These are phyloP conservation scores for Mus spicilegus DNA, from an alignment of 2,113 vertebrate species.

Conservation along the genomic window DNA sequence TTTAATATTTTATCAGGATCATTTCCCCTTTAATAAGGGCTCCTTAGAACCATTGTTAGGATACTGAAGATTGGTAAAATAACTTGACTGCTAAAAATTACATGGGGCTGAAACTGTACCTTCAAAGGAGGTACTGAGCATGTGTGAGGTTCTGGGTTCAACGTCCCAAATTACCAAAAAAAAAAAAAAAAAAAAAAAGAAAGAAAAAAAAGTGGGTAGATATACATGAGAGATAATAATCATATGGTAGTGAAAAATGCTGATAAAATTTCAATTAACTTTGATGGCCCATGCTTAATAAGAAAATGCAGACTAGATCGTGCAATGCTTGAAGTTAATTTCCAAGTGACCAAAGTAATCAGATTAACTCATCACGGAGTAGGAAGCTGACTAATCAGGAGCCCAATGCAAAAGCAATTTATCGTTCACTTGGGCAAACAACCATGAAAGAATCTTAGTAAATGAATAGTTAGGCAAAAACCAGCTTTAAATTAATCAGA, in stretches of 20 bases:
- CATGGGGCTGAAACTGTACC: neutral
- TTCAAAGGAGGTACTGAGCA: neutral
- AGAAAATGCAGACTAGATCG: slow-evolving; percentile 16
- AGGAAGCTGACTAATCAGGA: slow-evolving; percentile 9
- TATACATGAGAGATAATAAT: neutral
- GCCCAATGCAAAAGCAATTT: neutral
- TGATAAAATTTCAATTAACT: slow-evolving; percentile 32
- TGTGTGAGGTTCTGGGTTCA: neutral
- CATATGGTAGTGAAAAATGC: neutral
- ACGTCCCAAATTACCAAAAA: neutral
- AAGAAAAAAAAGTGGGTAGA: neutral
- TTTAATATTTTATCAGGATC: neutral
- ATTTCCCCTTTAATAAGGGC: neutral
- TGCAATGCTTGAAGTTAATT: slow-evolving; percentile 50
- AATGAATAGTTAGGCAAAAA: slow-evolving; percentile 6
- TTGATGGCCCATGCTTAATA: slow-evolving; percentile 19
- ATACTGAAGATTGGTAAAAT: neutral
- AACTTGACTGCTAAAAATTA: neutral
- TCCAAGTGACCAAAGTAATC: slow-evolving; percentile 34
- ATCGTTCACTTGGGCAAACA: slow-evolving; percentile 3
- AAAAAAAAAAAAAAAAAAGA: neutral
- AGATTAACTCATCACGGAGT: slow-evolving; percentile 20
- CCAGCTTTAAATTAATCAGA: slow-evolving; percentile 18
- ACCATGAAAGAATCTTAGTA: slow-evolving; percentile 27
- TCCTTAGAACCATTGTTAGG: neutral